Evolutionary conservation across 2,797 vertebrate genomes (phyloP).

Genomic region (Manis pentadactyla): DNA sequence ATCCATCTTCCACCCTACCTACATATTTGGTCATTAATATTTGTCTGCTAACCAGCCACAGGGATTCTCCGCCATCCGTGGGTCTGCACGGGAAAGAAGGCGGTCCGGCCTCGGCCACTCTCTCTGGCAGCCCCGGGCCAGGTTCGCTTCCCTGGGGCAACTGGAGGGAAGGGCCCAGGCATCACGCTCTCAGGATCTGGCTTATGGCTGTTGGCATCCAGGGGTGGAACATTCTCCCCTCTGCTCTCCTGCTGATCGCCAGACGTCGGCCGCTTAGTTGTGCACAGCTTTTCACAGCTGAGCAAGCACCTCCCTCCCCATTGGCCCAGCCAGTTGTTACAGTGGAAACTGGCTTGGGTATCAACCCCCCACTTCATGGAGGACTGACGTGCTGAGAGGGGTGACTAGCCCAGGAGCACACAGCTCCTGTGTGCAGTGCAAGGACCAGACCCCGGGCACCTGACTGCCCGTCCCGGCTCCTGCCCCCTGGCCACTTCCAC

Average conservation of each 20-base stretch:
- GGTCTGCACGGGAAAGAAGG: not conserved
- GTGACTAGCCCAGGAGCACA: not conserved
- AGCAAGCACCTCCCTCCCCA: not conserved
- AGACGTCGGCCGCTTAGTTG: not conserved
- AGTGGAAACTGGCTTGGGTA: not conserved
- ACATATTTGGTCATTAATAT: not conserved
- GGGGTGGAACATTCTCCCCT: not conserved
- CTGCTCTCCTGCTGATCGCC: not conserved
- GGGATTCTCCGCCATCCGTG: rapidly evolving
- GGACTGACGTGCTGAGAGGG: not conserved
- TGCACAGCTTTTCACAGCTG: not conserved
- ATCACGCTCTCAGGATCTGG: not conserved
- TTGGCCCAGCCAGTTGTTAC: not conserved
- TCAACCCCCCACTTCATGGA: not conserved
- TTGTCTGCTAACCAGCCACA: not conserved
- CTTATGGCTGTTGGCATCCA: not conserved
- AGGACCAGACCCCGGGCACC: not conserved
- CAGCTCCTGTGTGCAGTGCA: not conserved
- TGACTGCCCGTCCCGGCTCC: not conserved
- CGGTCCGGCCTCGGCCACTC: rapidly evolving
- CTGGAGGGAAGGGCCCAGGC: not conserved
- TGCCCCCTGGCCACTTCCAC: not conserved
- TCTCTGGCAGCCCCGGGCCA: rapidly evolving
- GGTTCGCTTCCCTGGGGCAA: not conserved
- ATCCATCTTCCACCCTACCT: not conserved